Conservation (phyloP, 2,797 vertebrate genomes). For the Yasuhikotakia modesta region DNA sequence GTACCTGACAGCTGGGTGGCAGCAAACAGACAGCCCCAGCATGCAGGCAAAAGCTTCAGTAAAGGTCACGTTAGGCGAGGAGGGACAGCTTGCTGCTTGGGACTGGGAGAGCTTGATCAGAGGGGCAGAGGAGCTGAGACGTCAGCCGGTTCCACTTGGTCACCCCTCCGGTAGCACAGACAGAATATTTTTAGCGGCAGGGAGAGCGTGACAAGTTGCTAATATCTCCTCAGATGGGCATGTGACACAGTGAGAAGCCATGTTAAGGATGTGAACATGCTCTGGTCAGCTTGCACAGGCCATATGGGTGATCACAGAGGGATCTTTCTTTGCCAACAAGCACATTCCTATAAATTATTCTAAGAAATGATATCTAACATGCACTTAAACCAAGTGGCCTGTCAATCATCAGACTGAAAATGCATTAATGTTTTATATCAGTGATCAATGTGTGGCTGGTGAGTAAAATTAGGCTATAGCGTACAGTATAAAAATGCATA, state of each 20-base stretch:
- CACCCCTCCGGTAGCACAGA: conserved; percentile 66
- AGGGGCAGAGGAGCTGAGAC: conserved; percentile 62
- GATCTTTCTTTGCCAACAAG: conserved; percentile 27
- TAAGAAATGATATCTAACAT: conserved; percentile 14
- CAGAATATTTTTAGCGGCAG: conserved; percentile 66
- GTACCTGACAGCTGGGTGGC: conserved; percentile 59
- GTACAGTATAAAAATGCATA: not conserved
- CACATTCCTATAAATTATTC: conserved; percentile 6
- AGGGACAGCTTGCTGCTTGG: conserved; percentile 62
- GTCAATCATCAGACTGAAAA: not conserved
- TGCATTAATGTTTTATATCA: not conserved
- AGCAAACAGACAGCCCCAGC: conserved; percentile 60
- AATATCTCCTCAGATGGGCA: conserved; percentile 68
- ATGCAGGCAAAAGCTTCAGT: conserved; percentile 55
- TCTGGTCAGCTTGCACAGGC: conserved; percentile 45
- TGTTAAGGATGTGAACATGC: conserved; percentile 62
- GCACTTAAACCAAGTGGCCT: conserved; percentile 15
- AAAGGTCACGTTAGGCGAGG: conserved; percentile 65
- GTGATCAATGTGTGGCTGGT: not conserved
- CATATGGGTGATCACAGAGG: conserved; percentile 21
- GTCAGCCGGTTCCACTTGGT: conserved; percentile 74
- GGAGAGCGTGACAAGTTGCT: conserved; percentile 69
- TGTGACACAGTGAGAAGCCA: conserved; percentile 68
- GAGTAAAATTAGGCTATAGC: not conserved
- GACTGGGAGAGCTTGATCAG: conserved; percentile 55